Evolutionary conservation across 2,797 vertebrate genomes (phyloP), one percentile per base, ranked within the genome.

Genomic region (Perodicticus potto): DNA sequence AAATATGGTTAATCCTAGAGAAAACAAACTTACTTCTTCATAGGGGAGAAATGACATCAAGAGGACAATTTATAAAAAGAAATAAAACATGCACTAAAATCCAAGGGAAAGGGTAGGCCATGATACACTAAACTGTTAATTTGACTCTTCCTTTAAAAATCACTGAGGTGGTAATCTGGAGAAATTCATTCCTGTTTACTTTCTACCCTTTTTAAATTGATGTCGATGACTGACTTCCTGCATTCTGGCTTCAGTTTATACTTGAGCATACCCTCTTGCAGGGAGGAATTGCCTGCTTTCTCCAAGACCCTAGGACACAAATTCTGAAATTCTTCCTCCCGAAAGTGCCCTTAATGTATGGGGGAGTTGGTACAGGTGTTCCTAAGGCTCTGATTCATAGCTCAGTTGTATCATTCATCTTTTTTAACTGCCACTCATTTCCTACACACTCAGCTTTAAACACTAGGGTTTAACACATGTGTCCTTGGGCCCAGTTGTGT

Each of bases 81-180:
- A 88, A 89, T 40, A 43, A 69, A 89, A 63, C 25, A n/a, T 34
- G 55, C 53, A 69, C 32, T 29, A 59, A 74, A 84, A 63, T 61
- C 7, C 81, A 32, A 80, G 59, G 29, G 59, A 29, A 74, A 80
- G n/a, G n/a, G 20, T 94, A 55, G 37, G n/a, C 37, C 45, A 65
- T 20, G 37, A 67, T 43, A 69, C 37, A n/a, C 17, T 22, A 37
- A 86, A 57, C 63, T 14, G 23, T 81, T 92, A 70, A 76, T 69
- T 72, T 89, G 53, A n/a, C 91, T 74, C 91, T 40, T 83, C 76
- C 84, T 89, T 92, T n/a, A 89, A 83, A 72, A 86, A 89, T 88
- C 83, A 76, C 34, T 20, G 67, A n/a, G 55, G 17, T 23, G 25
- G 29, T 37, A 37, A 73, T 55, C 45, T 61, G 32, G 74, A 95